Percentiles rank a stretch among this genome's conserved stretches.
These are phyloP conservation scores for Pyrocephalus nanus DNA, from an alignment of 2,797 vertebrate species.

Conservation along the genomic window DNA sequence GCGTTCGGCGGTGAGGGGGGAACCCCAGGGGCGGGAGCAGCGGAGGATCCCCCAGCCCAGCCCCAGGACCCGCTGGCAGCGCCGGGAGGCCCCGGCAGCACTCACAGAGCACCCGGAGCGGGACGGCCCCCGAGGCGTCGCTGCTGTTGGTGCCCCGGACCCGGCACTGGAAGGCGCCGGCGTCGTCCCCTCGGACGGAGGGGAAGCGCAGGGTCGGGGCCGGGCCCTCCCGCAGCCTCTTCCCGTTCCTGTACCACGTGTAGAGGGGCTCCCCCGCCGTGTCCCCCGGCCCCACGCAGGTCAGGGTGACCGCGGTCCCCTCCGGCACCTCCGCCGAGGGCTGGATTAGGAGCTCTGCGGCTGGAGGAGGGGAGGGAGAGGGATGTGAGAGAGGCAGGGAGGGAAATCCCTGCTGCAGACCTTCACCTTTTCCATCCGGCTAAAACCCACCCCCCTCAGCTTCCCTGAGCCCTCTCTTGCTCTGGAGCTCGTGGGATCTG, in stretches of 20 bases:
- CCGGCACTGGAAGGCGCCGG: constrained; percentile 69
- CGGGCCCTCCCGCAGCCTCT: constrained; percentile 5
- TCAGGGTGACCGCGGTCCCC: constrained; percentile 65
- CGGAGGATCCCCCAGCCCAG: neutral
- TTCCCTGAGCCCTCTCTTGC: neutral
- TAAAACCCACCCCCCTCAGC: fast-evolving
- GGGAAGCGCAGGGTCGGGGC: constrained; percentile 35
- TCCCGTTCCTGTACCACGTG: constrained; percentile 70
- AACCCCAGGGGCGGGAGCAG: fast-evolving
- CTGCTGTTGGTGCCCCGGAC: neutral
- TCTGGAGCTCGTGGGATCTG: fast-evolving
- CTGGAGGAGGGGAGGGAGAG: neutral
- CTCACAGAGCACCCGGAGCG: constrained; percentile 72
- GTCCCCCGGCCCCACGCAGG: constrained; percentile 36
- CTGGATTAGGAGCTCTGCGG: constrained; percentile 38
- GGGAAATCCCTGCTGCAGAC: neutral
- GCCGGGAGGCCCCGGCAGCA: neutral
- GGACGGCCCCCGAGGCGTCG: neutral
- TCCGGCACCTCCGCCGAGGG: constrained; percentile 62
- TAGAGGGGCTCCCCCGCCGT: neutral
- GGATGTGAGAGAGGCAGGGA: neutral
- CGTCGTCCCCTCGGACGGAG: neutral
- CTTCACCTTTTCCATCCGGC: fast-evolving
- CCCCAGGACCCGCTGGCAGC: neutral
- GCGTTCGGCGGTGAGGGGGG: fast-evolving